Evolutionary conservation across 1,140 invertebrate species (phyloP).

Genomic region (Ceratina calcarata): DNA sequence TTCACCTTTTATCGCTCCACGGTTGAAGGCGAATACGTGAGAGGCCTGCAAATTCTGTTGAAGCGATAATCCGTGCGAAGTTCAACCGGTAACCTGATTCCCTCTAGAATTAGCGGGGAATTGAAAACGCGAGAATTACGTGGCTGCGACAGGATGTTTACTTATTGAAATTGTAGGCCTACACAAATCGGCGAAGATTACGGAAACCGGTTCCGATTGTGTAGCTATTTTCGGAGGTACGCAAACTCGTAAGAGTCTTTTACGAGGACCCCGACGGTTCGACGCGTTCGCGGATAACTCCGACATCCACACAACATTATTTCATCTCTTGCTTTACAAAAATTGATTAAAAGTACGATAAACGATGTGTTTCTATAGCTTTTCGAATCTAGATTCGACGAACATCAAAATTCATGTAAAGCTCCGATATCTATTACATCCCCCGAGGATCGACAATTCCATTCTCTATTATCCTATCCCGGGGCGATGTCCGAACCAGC

Average conservation of each 20-base stretch:
- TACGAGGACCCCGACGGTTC: conserved; percentile 53
- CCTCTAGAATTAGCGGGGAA: not conserved
- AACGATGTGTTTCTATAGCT: too few species aligned
- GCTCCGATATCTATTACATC: too few species aligned
- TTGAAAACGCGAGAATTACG: conserved; percentile 17
- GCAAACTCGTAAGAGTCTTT: conserved; percentile 64
- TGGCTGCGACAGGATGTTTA: conserved; percentile 32
- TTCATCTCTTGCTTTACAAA: too few species aligned
- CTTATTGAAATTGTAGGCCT: conserved; percentile 47
- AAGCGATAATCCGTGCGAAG: not conserved
- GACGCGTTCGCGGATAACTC: not conserved
- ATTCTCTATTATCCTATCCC: not conserved
- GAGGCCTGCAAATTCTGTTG: not conserved
- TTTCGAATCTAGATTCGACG: too few species aligned
- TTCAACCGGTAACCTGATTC: not conserved
- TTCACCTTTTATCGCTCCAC: too few species aligned
- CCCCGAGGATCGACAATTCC: not conserved
- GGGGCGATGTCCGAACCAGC: not conserved
- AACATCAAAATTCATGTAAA: too few species aligned
- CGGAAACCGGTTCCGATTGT: conserved; percentile 65
- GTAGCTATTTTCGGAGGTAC: conserved; percentile 65
- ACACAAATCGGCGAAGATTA: conserved; percentile 59
- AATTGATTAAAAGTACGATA: too few species aligned
- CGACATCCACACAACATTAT: too few species aligned
- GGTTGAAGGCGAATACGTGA: too few species aligned